Evolutionary conservation across 2,888 invertebrate species (phyloP), one percentile per base, ranked within the genome.

Genomic region (Acleris cristana): DNA sequence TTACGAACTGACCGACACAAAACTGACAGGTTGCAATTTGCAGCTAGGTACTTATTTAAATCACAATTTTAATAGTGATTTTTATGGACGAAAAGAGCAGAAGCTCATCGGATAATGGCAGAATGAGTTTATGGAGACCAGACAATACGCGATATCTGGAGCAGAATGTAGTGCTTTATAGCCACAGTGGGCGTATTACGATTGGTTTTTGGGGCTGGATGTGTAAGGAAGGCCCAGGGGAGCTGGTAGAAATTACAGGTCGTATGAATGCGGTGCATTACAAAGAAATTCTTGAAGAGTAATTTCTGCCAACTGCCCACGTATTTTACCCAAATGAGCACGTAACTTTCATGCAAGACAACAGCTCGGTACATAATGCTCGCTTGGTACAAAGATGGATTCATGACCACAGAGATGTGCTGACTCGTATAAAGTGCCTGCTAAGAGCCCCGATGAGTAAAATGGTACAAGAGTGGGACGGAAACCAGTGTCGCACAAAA

Each of bases 161-260:
- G 10, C 18, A 16, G 7, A 30, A 55, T 19, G 55, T 55, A 14
- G 18, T 55, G 7, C 40, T 40, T 12, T n/a, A 55, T 55, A 26
- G 45, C 16, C 26, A 62, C 8, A 54, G 48, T 30, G 54, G 62
- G 30, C 62, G 55, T 48, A 30, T 62, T 19, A 55, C 53, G 48
- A 48, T 62, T 48, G 48, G 30, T 2, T 54, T 52, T 21, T 40
- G 52, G 40, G 40, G 52, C 40, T 44, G 60, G 60, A 60, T 60
- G 52, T 52, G 52, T 40, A 52, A 51, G 2, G 23, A 51, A 23
- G 60, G 60, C n/a, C 60, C 52, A 10, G 52, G 52, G 5, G 59
- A 59, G 59, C 12, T 62, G 53, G 54, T 54, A 30, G 54, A 62
- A 30, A 62, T 62, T 16, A 54, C 45, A 16, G 54, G 62, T 18